Percentiles rank a stretch among this genome's conserved stretches.
These are phyloP conservation scores for Melanchra persicariae DNA, from an alignment of 2,888 invertebrate species.

Conservation along the genomic window DNA sequence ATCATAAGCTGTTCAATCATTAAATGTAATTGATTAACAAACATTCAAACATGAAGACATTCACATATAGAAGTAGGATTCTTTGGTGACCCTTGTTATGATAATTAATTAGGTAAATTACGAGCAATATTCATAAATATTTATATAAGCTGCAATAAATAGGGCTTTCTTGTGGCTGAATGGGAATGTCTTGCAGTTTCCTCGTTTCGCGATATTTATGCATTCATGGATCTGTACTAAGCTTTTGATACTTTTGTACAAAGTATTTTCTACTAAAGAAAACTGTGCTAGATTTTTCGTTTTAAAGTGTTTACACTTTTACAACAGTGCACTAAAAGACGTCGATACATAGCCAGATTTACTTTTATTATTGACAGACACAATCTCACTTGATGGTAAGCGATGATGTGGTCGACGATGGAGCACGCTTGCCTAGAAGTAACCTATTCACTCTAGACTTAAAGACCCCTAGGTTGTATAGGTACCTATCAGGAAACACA, in stretches of 20 bases:
- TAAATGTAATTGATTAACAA: too few species aligned
- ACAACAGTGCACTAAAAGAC: neutral
- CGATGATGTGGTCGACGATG: too few species aligned
- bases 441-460: too few species aligned
- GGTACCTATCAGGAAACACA: too few species aligned
- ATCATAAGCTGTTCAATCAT: too few species aligned
- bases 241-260: constrained; percentile 8
- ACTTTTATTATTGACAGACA: too few species aligned
- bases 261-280: neutral
- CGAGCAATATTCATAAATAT: constrained; percentile 15
- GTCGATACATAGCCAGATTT: too few species aligned
- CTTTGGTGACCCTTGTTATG: constrained; percentile 15
- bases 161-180: constrained; percentile 6
- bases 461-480: too few species aligned
- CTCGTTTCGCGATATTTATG: constrained; percentile 14
- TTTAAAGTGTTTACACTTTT: too few species aligned
- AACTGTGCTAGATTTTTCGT: neutral
- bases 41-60: neutral
- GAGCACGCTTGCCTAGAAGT: too few species aligned
- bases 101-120: constrained; percentile 30
- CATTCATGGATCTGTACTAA: constrained; percentile 25
- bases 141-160: constrained; percentile 23
- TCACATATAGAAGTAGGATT: neutral
- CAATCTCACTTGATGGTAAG: too few species aligned
- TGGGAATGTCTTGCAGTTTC: constrained; percentile 1